Base-by-base conservation (phyloP, 1,140 invertebrate genomes). In the Helicoverpa armigera region DNA sequence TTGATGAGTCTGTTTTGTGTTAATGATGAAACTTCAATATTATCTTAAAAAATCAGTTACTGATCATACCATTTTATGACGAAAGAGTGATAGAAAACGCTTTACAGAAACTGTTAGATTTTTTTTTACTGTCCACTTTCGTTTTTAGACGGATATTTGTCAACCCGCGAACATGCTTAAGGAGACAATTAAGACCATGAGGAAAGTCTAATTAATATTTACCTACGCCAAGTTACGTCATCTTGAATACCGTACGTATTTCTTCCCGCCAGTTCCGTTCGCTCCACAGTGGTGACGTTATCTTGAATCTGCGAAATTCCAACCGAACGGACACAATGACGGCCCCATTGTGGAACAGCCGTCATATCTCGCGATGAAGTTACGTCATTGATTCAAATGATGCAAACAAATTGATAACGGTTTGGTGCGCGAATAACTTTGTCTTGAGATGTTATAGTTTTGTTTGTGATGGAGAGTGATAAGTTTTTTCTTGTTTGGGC, bases 321-420 rank as follows among this genome's bases (percentile, higher is more conserved):
- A 23, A 13, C 74, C 73, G 58, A 79, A 67, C 83, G 78, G 74
- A 79, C 81, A 85, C 82, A 85, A 79, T 16, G 51, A 35, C 60
- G 16, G 63, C 16, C n/a, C 63, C 61, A 67, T 67, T 77, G 75
- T 67, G 18, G 12, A 83, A 48, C 51, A 84, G 86, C 85, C 86
- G 85, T 85, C 81, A 75, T 82, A 78, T 79, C 78, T 81, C 10
- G 2, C 29, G 29, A 14, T 5, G 82, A 85, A 9, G 83, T 81
- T 54, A 74, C 78, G 72, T 80, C 69, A 61, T 69, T 79, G 82
- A 43, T 78, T 82, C 60, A 53, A 80, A 77, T 58, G 75, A 79
- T 18, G 54, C 61, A 79, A 78, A 77, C 48, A 77, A 77, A 73
- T 51, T 72, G 54, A 72, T 60, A 43, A 35, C 16, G 43, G 2